Evolutionary conservation across 2,797 vertebrate species (phyloP), one percentile per base, ranked within the genome.

Genomic region (Aldrovandia affinis): DNA sequence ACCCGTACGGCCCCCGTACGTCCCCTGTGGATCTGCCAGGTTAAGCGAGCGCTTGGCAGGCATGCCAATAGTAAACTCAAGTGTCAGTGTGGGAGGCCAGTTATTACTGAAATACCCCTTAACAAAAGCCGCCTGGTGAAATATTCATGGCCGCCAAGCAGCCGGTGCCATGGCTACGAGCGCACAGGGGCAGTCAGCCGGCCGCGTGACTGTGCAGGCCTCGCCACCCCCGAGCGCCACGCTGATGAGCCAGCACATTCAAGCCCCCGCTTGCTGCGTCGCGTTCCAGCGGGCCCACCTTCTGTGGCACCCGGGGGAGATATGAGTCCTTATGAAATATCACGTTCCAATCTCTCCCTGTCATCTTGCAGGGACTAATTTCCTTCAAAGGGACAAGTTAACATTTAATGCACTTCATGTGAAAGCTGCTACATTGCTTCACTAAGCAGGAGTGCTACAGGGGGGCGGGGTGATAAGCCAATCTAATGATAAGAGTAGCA

Each of bases 111-210:
- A 82, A 88, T 86, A 54, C 83, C 80, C 78, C 68, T 75, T 89
- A 87, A 90, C 86, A 91, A 88, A 83, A 28, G 80, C 79, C 84
- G 30, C 36, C 52, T 86, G 42, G 86, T 93, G 86, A 94, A 95
- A 95, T 94, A 95, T 95, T 94, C 81, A 94, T 93, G 88, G 87
- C 84, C 42, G 54, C 78, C 85, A 88, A 84, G 80, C 86, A 84
- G 90, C 82, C 18, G 70, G 8, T 54, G 44, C 59, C 12, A 3
- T 54, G 14, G 14, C 55, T 30, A 22, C 15, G 14, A 59, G 42
- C 36, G 30, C n/a, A 28, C 28, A 9, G 84, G 87, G 42, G 85
- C 61, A 89, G 87, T 85, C 89, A 88, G 89, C 83, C 0, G 85
- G 84, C 87, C 84, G 85, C 82, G 88, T 86, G 85, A 88, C 88